Evolutionary conservation across 1,140 invertebrate genomes (phyloP), one percentile per base, ranked within the genome.

Genomic region (Pemphigus obesinymphae): DNA sequence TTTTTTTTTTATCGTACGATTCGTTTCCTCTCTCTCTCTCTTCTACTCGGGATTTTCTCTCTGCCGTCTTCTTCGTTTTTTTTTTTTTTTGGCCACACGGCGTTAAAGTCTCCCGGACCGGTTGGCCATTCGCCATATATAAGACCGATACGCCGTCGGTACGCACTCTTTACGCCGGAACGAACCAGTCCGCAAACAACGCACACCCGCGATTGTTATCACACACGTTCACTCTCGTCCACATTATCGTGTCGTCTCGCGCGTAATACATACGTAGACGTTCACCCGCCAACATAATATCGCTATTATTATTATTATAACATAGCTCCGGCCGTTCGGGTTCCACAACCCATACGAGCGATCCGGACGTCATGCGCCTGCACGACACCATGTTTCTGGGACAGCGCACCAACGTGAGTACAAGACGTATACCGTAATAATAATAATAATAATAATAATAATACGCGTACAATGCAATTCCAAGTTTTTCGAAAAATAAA

Each of bases 161-260:
- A 63, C 55, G 55, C 63, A 58, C 37, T 80, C 76, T 80, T 80
- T 63, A 45, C 76, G 55, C 76, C 55, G 76, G 55, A 61, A 80
- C 76, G n/a, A 31, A 80, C 76, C 76, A 61, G 76, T 80, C 76
- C 76, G 76, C 76, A 80, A 80, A 80, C 76, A 80, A 63, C 76
- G 55, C 55, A 45, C 23, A 45, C 23, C 55, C 55, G 76, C 53
- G 76, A 80, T 80, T 43, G 50, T 80, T 45, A 80, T 80, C 37
- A 13, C 37, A 45, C 31, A 63, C 76, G n/a, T 50, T 75, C 72
- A 26, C 73, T 76, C n/a, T 76, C 50, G 45, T 58, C 73, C n/a
- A 20, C 15, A n/a, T n/a, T n/a, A n/a, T n/a, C 48, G 70, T 26
- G 70, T 34, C 73, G 50, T 55, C 53, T 43, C 34, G 37, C 34